These are phyloP conservation scores for Xestia xanthographa DNA, from an alignment of 2,888 invertebrate species.

Conservation along the genomic window DNA sequence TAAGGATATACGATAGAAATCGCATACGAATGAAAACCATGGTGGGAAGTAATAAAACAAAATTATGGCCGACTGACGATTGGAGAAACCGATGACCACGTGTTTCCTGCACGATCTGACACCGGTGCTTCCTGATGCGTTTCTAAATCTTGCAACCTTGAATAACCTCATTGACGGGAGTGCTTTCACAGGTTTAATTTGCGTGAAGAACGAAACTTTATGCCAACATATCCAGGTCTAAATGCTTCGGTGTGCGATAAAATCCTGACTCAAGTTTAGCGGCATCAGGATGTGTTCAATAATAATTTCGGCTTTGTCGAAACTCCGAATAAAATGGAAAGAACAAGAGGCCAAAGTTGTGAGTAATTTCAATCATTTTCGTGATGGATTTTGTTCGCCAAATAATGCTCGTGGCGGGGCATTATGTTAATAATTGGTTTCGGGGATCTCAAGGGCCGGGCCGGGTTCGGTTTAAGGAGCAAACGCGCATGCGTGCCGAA, in stretches of 20 bases:
- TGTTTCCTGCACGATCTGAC: constrained; percentile 69
- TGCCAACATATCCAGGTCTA: constrained; percentile 26
- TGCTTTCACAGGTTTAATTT: constrained; percentile 55
- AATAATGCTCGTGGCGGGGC: constrained; percentile 80
- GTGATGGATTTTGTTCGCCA: constrained; percentile 81
- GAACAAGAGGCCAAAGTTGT: constrained; percentile 68
- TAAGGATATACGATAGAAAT: constrained; percentile 67
- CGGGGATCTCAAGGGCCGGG: constrained; percentile 75
- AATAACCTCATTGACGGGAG: constrained; percentile 53
- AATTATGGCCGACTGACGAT: constrained; percentile 68
- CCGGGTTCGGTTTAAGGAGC: constrained; percentile 73
- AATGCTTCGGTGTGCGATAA: constrained; percentile 31
- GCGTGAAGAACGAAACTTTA: constrained; percentile 40
- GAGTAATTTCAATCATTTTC: constrained; percentile 84
- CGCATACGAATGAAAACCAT: constrained; percentile 59
- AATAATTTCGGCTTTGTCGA: constrained; percentile 73
- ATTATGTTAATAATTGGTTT: constrained; percentile 85
- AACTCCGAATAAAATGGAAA: constrained; percentile 65
- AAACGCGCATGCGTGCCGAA: constrained; percentile 80
- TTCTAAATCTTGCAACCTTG: constrained; percentile 66
- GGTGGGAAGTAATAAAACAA: constrained; percentile 76
- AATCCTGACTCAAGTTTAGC: constrained; percentile 27
- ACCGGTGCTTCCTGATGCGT: constrained; percentile 64
- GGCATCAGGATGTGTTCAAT: constrained; percentile 42
- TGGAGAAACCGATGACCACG: constrained; percentile 72